Conservation (phyloP, 2,888 invertebrate genomes). For the Nesidiocoris tenuis region DNA sequence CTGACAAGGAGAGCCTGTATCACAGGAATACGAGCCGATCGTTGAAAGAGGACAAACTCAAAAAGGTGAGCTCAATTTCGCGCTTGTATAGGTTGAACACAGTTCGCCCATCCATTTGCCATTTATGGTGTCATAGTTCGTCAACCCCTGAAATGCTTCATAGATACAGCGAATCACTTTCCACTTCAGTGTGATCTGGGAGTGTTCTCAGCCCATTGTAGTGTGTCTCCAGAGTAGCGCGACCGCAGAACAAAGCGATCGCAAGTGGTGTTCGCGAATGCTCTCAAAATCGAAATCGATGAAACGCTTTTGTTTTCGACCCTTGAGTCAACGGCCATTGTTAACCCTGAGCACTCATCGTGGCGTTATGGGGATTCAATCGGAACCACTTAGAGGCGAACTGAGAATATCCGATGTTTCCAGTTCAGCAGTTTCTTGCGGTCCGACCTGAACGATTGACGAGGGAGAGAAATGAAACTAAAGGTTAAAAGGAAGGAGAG, state of each 20-base stretch:
- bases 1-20: slow-evolving; percentile 51
- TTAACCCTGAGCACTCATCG: slow-evolving; percentile 22
- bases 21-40: slow-evolving; percentile 40
- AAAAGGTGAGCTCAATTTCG: slow-evolving; percentile 58
- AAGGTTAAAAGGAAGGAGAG: not conserved
- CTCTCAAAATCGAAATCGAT: slow-evolving; percentile 32
- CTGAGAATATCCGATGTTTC: slow-evolving; percentile 37
- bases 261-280: not conserved
- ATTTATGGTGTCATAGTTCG: too few species aligned
- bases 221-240: not conserved
- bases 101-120: too few species aligned
- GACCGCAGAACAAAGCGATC: not conserved
- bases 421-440: slow-evolving; percentile 38
- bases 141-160: too few species aligned
- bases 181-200: too few species aligned
- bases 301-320: slow-evolving; percentile 24
- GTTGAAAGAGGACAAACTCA: slow-evolving; percentile 55
- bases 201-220: not conserved
- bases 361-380: slow-evolving; percentile 18
- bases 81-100: too few species aligned
- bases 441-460: not conserved
- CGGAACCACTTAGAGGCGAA: slow-evolving; percentile 32
- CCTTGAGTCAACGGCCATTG: slow-evolving; percentile 35
- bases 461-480: not conserved
- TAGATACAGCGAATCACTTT: too few species aligned